Base-by-base conservation (phyloP, 2,888 invertebrate species). In the Eutolmus rufibarbis region DNA sequence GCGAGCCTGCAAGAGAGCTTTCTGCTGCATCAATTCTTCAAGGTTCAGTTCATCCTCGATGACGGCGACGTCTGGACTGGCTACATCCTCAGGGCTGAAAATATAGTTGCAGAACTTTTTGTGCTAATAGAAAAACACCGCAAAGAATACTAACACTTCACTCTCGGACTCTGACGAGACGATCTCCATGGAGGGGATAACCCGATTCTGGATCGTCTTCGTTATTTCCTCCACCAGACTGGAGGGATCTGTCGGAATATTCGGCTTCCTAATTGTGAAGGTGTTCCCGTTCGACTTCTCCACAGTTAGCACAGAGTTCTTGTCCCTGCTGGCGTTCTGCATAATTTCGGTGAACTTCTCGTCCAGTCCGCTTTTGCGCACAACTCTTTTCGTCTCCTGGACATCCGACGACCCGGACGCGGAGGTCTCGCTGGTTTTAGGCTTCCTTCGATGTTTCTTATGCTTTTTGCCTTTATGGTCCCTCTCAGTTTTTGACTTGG, bases 11-110 rank as follows among this genome's bases (percentile, higher is more conserved):
- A 97, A 93, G 74, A 95, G 90, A 90, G 97, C 97, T 93, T 97
- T 97, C 91, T 97, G 97, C 90, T 95, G 96, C 97, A 97, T 97
- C 87, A 97, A 93, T 89, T 97, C 97, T 91, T 97, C 97, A 40
- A 97, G 92, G 91, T 97, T 97, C 90, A 97, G 95, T 90, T 97
- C 97, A 89, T 97, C 97, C 91, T 97, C 97, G 87, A 96, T 96
- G 87, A 96, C 94, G 9, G 94, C 94, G 87, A 97, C 94, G 89
- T 96, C 96, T 43, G 96, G 95, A 91, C 95, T 96, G 19, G 94
- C 95, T 89, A 95, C 95, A 90, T 94, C 94, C 88, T 93, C 93
- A 82, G 94, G 94, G 82, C 88, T 89, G 51, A 51, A 84, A 84
- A 66, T n/a, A 66, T 23, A 66, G 66, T 66, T 66, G 28, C 66